Evolutionary conservation across 2,113 vertebrate genomes (phyloP).

Genomic region (Heteronetta atricapilla): DNA sequence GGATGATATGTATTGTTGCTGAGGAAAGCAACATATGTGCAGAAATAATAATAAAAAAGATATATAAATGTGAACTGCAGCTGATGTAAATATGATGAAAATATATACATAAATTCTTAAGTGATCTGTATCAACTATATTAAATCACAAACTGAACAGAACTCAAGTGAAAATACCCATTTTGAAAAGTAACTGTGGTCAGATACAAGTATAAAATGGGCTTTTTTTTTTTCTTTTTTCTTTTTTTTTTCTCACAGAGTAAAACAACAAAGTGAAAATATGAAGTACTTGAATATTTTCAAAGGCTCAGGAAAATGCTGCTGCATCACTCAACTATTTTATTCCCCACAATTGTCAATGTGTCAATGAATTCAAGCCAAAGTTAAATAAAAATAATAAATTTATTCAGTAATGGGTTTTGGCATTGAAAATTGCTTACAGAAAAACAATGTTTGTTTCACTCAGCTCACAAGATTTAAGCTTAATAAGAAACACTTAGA

Average conservation of each 20-base stretch:
- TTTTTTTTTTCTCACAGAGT: too few species aligned
- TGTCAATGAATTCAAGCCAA: not conserved
- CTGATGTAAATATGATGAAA: conserved; percentile 23
- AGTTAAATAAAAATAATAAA: not conserved
- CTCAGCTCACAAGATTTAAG: not conserved
- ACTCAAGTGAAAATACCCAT: too few species aligned
- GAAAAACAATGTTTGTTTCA: not conserved
- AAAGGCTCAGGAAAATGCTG: too few species aligned
- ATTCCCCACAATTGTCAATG: not conserved
- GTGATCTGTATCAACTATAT: too few species aligned
- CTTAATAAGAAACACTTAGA: not conserved
- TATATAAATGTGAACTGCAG: conserved; percentile 8
- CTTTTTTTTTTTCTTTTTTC: too few species aligned
- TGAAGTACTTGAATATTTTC: too few species aligned
- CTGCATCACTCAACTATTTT: not conserved
- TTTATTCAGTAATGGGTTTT: not conserved
- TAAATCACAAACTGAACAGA: too few species aligned
- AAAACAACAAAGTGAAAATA: too few species aligned
- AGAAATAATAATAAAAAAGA: not conserved
- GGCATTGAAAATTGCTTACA: not conserved
- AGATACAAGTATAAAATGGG: too few species aligned
- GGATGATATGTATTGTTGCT: not conserved
- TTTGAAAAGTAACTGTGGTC: too few species aligned
- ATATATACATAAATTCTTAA: not conserved
- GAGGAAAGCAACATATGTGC: not conserved